Evolutionary conservation across 1,140 invertebrate species (phyloP).

Genomic region (Phthorimaea operculella): DNA sequence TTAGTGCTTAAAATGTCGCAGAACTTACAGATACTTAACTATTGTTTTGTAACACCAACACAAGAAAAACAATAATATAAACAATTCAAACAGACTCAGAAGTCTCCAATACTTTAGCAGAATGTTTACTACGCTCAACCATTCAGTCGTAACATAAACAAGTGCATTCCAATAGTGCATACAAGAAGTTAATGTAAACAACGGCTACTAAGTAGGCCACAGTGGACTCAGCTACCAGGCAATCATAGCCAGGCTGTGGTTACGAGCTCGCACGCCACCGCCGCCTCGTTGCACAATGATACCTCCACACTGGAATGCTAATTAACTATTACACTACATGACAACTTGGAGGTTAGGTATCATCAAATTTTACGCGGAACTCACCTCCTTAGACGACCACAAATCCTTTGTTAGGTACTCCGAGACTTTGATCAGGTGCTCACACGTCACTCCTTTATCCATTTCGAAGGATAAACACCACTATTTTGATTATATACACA

Average conservation of each 20-base stretch:
- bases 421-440: slow-evolving; percentile 57
- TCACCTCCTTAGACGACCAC: slow-evolving; percentile 59
- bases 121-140: neutral
- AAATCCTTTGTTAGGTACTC: slow-evolving; percentile 49
- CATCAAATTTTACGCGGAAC: slow-evolving; percentile 26
- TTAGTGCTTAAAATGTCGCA: too few relatives aligned
- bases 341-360: slow-evolving; percentile 55
- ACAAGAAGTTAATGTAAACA: neutral
- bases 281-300: slow-evolving; percentile 44
- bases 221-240: neutral
- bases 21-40: too few relatives aligned
- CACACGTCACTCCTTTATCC: slow-evolving; percentile 62
- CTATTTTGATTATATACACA: slow-evolving; percentile 34
- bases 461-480: slow-evolving; percentile 38
- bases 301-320: slow-evolving; percentile 38
- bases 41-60: too few relatives aligned
- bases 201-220: neutral
- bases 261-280: neutral
- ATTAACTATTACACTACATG: slow-evolving; percentile 44
- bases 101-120: too few relatives aligned
- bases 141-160: neutral
- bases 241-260: slow-evolving; percentile 1
- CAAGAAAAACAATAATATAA: too few relatives aligned
- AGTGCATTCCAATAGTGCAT: neutral
- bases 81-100: too few relatives aligned